phyloP scores from a whole-genome alignment of 2,797 vertebrate species.

The Lagodon rhomboides region DNA sequence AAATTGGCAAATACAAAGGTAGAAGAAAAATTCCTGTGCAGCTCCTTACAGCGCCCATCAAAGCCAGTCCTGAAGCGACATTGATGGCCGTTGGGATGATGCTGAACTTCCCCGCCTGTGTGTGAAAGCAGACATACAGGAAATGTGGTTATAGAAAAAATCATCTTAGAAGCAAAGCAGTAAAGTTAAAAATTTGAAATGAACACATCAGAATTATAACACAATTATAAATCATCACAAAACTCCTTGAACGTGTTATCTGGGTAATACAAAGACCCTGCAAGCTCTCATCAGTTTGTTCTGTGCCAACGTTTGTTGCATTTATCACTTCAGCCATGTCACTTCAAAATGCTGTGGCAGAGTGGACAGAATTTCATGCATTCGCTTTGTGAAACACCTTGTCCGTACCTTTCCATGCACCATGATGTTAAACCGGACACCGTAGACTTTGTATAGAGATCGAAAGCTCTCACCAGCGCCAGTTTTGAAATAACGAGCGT shows the following conservation, averaged over 20 bases:
- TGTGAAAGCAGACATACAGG: slow-evolving; percentile 3
- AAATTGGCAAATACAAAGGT: not conserved
- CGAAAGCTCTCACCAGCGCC: slow-evolving; percentile 83
- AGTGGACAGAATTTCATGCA: not conserved
- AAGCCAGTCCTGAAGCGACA: slow-evolving; percentile 89
- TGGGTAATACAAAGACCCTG: not conserved
- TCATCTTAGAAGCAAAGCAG: not conserved
- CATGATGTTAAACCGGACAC: slow-evolving; percentile 91
- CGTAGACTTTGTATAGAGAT: slow-evolving; percentile 90
- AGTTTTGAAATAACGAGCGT: slow-evolving; percentile 89
- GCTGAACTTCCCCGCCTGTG: slow-evolving; percentile 92
- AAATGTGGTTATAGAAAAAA: not conserved
- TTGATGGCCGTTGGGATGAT: slow-evolving; percentile 93
- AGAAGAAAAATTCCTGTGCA: not conserved
- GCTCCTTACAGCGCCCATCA: slow-evolving; percentile 92
- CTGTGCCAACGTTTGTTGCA: not conserved
- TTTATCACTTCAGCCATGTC: not conserved
- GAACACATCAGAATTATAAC: too few relatives aligned
- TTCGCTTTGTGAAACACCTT: not conserved
- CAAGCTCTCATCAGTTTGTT: not conserved
- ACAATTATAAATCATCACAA: not conserved
- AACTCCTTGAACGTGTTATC: not conserved
- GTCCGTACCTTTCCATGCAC: slow-evolving; percentile 91
- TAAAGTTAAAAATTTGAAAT: not conserved
- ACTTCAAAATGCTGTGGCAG: not conserved